Base-by-base conservation (phyloP, 2,797 vertebrate species). In the Takifugu ocellatus region DNA sequence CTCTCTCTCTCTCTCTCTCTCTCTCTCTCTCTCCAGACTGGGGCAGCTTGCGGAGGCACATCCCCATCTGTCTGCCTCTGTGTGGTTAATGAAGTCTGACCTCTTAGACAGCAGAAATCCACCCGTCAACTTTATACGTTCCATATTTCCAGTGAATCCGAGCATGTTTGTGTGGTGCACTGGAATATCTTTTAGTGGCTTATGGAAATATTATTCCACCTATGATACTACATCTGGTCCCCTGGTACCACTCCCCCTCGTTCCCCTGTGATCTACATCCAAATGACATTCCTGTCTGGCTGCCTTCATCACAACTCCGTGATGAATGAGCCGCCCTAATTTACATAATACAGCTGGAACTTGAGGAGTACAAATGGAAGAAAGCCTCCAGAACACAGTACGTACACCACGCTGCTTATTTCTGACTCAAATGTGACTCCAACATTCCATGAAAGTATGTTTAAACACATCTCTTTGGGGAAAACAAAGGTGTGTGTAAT, bases 241-340 rank as follows among this genome's bases (percentile, higher is more conserved):
- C 69, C 65, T 54, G 65, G 71, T 80, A 68, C 78, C 78, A 66
- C 72, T 80, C 77, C 72, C 75, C 74, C 75, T 65, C 66, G 61
- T 70, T 74, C 78, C 61, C 51, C 82, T 91, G 87, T 88, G 87
- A 90, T 91, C 89, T 88, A 81, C 50, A 83, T 92, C 90, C 92
- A 93, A 89, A 91, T 92, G 87, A 89, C 89, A 91, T 93, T 92
- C 89, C 84, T 82, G 83, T 81, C 79, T 82, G 74, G 80, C 88
- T 81, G 77, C 85, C 85, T 80, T 88, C 74, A 75, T 74, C 65
- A 43, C 60, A 64, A 56, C 64, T 65, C 68, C 54, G 25, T 58
- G 74, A 75, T 75, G 57, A 80, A 69, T 56, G 68, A 74, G 54
- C 53, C 51, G 4, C 36, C 43, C 43, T 73, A 60, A 77, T 87